These are phyloP conservation scores for Emydocephalus ijimae DNA, from an alignment of 2,113 vertebrate genomes.

Conservation along the genomic window DNA sequence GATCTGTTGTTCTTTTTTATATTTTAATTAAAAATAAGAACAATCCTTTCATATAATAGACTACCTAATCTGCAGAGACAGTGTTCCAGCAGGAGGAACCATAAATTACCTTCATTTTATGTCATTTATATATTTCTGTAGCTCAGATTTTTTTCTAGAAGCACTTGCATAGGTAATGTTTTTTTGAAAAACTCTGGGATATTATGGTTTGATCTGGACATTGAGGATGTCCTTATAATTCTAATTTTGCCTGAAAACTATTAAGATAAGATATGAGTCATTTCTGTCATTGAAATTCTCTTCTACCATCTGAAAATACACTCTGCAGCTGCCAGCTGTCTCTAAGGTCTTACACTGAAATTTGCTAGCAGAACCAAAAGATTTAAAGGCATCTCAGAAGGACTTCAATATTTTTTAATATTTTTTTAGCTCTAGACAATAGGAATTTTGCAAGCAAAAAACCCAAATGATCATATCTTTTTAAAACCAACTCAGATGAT, in stretches of 20 bases:
- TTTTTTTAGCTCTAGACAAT: neutral
- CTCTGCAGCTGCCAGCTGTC: neutral
- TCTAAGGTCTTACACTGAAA: neutral
- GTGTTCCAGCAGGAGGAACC: conserved; percentile 17
- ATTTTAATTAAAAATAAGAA: conserved; percentile 20
- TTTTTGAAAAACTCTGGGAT: neutral
- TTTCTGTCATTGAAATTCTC: neutral
- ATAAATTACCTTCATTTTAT: neutral
- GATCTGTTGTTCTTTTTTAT: neutral
- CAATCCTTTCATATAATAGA: conserved; percentile 3
- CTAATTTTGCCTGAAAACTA: neutral
- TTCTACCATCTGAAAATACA: neutral
- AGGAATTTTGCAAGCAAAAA: neutral
- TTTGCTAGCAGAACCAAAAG: neutral
- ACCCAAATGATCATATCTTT: neutral
- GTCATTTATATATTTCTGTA: neutral
- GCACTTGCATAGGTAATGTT: neutral
- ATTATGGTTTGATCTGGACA: neutral
- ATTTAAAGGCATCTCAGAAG: neutral
- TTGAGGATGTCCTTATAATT: neutral
- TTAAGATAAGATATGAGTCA: neutral
- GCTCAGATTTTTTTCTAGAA: neutral
- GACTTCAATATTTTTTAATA: neutral
- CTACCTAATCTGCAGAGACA: neutral
- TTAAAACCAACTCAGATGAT: neutral